Evolutionary conservation across 1,140 invertebrate species (phyloP), one percentile per base, ranked within the genome.

Genomic region (Musca vetustissima): DNA sequence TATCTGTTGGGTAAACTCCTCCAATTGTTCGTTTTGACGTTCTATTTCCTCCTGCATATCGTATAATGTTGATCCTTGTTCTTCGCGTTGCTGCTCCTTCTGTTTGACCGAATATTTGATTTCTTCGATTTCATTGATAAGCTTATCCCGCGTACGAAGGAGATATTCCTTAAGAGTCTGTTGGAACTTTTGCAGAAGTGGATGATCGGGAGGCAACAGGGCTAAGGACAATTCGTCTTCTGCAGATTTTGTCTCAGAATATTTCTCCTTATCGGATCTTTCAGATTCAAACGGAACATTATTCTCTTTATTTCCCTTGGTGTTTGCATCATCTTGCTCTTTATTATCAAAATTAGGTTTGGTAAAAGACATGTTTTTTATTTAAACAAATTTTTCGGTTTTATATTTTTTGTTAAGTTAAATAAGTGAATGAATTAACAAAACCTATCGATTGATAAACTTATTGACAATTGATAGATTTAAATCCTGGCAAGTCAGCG

Each of bases 161-260:
- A 90, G 82, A 78, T 90, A 88, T 22, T 83, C 77, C 69, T 85
- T 87, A 0, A 91, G 75, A 0, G 88, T 84, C 73, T 84, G 73
- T 82, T 91, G 89, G 73, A 91, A 91, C 73, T 83, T 84, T 64
- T 84, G 79, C 81, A 91, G 85, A 43, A 90, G 81, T 1, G 87
- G 88, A 83, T 91, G 89, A 73, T 90, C 85, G 0, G 89, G 77
- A 7, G 80, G 72, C 50, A 82, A 70, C 19, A 81, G 70, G 0
- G 73, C 73, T 55, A 80, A 43, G 0, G 57, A 59, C 4, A 69
- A 2, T 15, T 49, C 24, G 4, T 50, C 57, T 19, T 64, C 59
- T 11, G 25, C 21, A 0, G 47, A 22, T 19, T 4, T 0, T 15
- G 28, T 19, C 9, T 64, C 32, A 17, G 50, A 6, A 8, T 47